Base-by-base conservation (phyloP, 2,797 vertebrate species). In the Acrocephalus scirpaceus region DNA sequence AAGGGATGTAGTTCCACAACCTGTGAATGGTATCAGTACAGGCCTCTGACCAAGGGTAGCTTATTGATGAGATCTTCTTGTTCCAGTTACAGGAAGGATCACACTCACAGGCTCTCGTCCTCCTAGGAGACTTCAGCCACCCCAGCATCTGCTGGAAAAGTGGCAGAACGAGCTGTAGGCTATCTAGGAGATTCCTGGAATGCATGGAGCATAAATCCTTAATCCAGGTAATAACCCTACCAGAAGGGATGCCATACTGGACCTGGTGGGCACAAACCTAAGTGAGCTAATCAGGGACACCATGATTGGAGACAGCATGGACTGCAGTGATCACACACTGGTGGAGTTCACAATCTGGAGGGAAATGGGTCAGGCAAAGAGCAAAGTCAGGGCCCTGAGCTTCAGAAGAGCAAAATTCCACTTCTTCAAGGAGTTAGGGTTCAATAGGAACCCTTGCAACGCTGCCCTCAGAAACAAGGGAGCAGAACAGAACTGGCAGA, bases 81-180 rank as follows among this genome's bases (percentile, higher is more conserved):
- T 12, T 74, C 21, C 47, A 60, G 29, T 34, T 34, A 30, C 16
- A 53, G 38, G 20, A 38, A 11, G 12, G 29, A 53, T 15, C 30
- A 19, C 20, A 36, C 17, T 11, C 0, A 0, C 10, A 34, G n/a
- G 12, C 12, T 67, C 30, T 42, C 34, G 38, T 38, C 6, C n/a
- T 58, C 11, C n/a, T 58, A n/a, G 16, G 36, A 22, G 9, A 38
- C 5, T n/a, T 58, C 38, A 58, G 14, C 23, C 36, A 57, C 7
- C 4, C 3, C 0, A 3, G 3, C 2, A 6, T 17, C 38, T 45
- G 13, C 29, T 21, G 20, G 53, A 36, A 44, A 38, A 72, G 13
- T 16, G 51, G 27, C 27, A 38, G 13, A 45, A n/a, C 0, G 1
- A 51, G 2, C 13, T 66, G 16, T 34, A 17, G 48, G 29, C 19